phyloP scores from a whole-genome alignment of 2,888 invertebrate species.

The Philonicus albiceps region DNA sequence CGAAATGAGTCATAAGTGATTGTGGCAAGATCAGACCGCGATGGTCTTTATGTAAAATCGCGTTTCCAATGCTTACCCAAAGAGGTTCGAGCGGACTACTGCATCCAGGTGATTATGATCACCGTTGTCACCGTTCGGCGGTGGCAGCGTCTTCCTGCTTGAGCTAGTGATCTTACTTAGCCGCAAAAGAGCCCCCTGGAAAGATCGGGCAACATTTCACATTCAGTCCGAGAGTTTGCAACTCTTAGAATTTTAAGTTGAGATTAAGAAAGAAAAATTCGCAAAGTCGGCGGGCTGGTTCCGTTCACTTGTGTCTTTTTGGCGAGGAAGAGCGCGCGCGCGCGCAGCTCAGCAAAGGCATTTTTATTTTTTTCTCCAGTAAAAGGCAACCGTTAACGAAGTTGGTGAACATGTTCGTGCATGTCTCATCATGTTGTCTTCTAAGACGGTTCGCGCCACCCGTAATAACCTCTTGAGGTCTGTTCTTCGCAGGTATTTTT shows the following conservation, averaged over 20 bases:
- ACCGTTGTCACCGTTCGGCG: not conserved
- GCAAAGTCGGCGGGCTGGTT: not conserved
- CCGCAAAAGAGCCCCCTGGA: not conserved
- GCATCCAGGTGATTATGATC: not conserved
- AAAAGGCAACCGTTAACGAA: slow-evolving; percentile 5
- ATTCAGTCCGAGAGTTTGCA: not conserved
- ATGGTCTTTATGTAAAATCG: not conserved
- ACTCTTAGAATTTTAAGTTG: not conserved
- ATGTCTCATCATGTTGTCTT: slow-evolving; percentile 15
- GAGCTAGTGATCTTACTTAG: not conserved
- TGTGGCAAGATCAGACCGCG: not conserved
- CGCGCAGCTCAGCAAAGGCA: not conserved
- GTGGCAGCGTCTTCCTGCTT: not conserved
- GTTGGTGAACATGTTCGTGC: slow-evolving; percentile 25
- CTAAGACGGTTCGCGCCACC: not conserved
- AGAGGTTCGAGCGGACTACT: not conserved
- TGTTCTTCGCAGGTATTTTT: not conserved
- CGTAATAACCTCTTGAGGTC: not conserved
- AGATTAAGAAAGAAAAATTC: not conserved
- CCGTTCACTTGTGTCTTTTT: not conserved
- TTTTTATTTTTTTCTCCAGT: not conserved
- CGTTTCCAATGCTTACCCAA: not conserved
- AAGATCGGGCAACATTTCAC: not conserved
- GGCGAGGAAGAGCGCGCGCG: not conserved
- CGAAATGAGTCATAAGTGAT: slow-evolving; percentile 9